Evolutionary conservation across 2,113 vertebrate species (phyloP).

Genomic region (Gasterosteus nipponicus): DNA sequence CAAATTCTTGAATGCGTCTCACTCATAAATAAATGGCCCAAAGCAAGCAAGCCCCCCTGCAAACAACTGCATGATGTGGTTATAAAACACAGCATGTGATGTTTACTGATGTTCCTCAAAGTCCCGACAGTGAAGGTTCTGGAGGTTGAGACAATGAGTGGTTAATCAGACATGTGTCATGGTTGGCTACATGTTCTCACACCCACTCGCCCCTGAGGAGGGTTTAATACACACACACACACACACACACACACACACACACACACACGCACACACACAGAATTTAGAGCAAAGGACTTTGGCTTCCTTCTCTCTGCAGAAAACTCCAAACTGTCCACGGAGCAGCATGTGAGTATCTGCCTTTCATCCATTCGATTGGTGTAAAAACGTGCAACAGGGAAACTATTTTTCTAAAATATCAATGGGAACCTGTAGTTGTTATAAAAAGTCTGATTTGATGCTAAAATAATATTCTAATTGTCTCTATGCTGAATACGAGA

Average conservation of each 20-base stretch:
- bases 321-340: conserved; percentile 26
- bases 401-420: not conserved
- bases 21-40: not conserved
- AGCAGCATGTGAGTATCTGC: conserved; percentile 71
- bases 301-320: conserved; percentile 47
- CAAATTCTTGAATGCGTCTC: conserved; percentile 10
- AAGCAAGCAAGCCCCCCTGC: not conserved
- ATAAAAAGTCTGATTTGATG: not conserved
- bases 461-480: not conserved
- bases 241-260: not conserved
- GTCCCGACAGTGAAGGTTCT: not conserved
- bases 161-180: conserved; percentile 30
- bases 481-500: not conserved
- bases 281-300: conserved; percentile 56
- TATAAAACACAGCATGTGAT: conserved; percentile 42
- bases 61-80: not conserved
- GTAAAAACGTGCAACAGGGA: not conserved
- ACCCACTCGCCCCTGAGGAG: no score
- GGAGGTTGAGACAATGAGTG: conserved; percentile 17
- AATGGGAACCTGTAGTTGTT: not conserved
- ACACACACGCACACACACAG: not conserved
- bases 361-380: not conserved
- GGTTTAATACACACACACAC: not conserved
- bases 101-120: not conserved
- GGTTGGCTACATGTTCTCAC: conserved; percentile 49